Percentiles rank a stretch among this genome's conserved stretches.
These are phyloP conservation scores for Muntiacus muntjak DNA, from an alignment of 2,113 vertebrate genomes.

Conservation along the genomic window DNA sequence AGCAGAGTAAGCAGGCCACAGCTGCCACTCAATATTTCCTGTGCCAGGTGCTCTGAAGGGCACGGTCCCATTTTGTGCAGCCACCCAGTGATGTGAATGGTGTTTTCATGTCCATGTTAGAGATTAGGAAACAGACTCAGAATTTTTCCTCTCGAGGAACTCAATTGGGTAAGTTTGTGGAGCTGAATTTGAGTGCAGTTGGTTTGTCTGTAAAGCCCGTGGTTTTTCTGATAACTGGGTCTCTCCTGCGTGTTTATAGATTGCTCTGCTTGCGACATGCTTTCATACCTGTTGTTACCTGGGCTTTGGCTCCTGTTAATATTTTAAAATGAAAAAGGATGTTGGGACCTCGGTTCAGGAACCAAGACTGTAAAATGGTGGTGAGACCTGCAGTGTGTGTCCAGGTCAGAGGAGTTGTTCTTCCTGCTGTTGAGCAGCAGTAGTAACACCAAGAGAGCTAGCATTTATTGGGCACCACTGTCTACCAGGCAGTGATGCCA, in stretches of 20 bases:
- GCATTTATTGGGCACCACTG: background rate
- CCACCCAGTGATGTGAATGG: background rate
- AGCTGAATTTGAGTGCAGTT: background rate
- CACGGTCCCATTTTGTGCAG: background rate
- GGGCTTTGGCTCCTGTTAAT: background rate
- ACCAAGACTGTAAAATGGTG: background rate
- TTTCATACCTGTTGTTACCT: background rate
- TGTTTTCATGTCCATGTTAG: background rate
- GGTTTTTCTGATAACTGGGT: background rate
- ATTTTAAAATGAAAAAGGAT: background rate
- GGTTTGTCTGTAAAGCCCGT: background rate
- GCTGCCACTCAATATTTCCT: rapidly evolving
- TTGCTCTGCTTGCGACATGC: background rate
- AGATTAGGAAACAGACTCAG: background rate
- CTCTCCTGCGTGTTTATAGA: background rate
- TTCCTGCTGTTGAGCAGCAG: background rate
- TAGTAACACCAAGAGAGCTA: background rate
- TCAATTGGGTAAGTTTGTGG: background rate
- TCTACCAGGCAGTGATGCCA: background rate
- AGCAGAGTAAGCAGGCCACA: background rate
- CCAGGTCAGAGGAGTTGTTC: background rate
- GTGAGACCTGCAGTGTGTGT: background rate
- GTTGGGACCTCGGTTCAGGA: background rate
- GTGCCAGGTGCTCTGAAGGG: background rate
- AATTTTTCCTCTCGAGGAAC: background rate